Conservation (phyloP, 2,888 invertebrate genomes). For the Volucella zonaria region DNA sequence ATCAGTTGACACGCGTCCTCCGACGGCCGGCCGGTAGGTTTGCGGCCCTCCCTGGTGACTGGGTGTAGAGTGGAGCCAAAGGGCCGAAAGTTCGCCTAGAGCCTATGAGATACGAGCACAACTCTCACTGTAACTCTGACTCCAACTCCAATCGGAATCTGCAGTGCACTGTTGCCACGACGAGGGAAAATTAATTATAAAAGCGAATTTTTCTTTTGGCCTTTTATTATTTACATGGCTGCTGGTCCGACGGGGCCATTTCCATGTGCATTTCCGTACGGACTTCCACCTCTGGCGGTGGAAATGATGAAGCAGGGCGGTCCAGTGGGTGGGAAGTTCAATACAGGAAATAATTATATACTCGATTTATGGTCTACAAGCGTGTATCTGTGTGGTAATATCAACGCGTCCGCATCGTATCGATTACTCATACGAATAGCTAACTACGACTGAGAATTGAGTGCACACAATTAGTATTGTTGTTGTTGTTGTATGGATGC, state of each 20-base stretch:
- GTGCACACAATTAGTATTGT: slow-evolving; percentile 30
- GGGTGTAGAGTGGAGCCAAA: slow-evolving; percentile 3
- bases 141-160: background rate
- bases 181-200: slow-evolving; percentile 73
- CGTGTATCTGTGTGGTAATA: slow-evolving; percentile 72
- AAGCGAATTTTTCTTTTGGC: slow-evolving; percentile 69
- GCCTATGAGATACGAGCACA: background rate
- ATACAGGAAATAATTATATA: slow-evolving; percentile 74
- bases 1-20: slow-evolving; percentile 75
- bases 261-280: slow-evolving; percentile 71
- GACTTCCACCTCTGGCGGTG: slow-evolving; percentile 59
- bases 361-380: slow-evolving; percentile 69
- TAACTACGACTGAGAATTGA: slow-evolving; percentile 30
- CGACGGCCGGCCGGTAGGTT: slow-evolving; percentile 9
- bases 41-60: slow-evolving; percentile 1
- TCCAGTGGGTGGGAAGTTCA: slow-evolving; percentile 67
- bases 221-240: slow-evolving; percentile 71
- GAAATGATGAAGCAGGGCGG: slow-evolving; percentile 30
- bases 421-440: slow-evolving; percentile 51
- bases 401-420: slow-evolving; percentile 68
- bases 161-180: slow-evolving; percentile 39
- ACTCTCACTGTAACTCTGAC: background rate
- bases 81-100: slow-evolving; percentile 42
- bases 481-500: slow-evolving; percentile 37
- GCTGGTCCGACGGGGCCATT: slow-evolving; percentile 59